Evolutionary conservation across 1,140 invertebrate species (phyloP), one percentile per base, ranked within the genome.

Genomic region (Drosophila neocordata): DNA sequence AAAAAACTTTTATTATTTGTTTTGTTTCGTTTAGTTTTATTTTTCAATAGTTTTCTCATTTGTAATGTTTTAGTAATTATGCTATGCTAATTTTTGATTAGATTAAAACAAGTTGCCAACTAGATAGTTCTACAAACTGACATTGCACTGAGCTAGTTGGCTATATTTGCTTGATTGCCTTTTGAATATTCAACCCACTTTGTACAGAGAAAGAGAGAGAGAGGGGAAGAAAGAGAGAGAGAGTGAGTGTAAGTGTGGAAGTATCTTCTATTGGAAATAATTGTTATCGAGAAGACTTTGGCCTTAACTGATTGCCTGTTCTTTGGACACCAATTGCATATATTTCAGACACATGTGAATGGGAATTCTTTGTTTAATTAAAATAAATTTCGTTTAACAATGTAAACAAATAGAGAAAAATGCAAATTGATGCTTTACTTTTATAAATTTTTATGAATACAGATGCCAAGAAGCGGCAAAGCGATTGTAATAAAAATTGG

Each of bases 301-400:
- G 27, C 4, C 27, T 6, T 3, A 1, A 24, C 22, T 24, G 22
- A 24, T 4, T 24, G 22, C 22, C 4, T 24, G 22, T 24, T 24
- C 22, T 24, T 24, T 24, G 22, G 13, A 13, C 13, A 44, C 22
- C 22, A 44, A 44, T 18, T 44, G 6, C 13, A 44, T 44, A 48
- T 48, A 48, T 48, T 48, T 20, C 41, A 48, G 15, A 20, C 27
- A 31, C 27, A 31, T 31, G 27, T 6, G 6, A 31, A 31, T 4
- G 13, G 9, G 18, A 48, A 48, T 48, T 48, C 41, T 48, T 48
- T 48, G 41, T 11, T 48, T 18, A 48, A 48, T 48, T 48, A 20
- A 48, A 48, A 48, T 20, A 48, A 48, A 48, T 48, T n/a, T 48
- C n/a, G 41, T 48, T 18, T 48, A 48, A 20, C 41, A 48, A 48